Base-by-base conservation (phyloP, 2,797 vertebrate species). In the Pelobates cultripes region DNA sequence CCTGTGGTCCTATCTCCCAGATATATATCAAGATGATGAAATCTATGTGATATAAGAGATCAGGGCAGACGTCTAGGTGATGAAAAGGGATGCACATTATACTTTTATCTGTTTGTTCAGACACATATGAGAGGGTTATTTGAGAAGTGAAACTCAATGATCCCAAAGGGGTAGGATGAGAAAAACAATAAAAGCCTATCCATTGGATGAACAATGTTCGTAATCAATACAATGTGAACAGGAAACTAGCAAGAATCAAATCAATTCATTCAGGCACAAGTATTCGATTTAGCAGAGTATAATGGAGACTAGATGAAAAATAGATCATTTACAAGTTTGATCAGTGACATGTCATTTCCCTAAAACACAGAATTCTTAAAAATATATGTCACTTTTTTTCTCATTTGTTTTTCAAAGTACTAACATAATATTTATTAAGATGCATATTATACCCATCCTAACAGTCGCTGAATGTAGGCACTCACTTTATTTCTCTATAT, bases 141-240 rank as follows among this genome's bases (percentile, higher is more conserved):
- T n/a, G 70, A 78, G 76, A 78, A 42, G 1, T 3, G 28, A n/a
- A 74, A 40, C 40, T 74, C 75, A 69, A 40, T 47, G 70, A 83
- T 83, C 75, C 47, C 72, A 61, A 74, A 73, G 40, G 40, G 44
- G 44, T 70, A 82, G 61, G 61, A 72, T 41, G 63, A 70, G 69
- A 69, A 51, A 74, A 67, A 69, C 70, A 77, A 82, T 67, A 47
- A 68, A 69, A 45, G 42, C 70, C 28, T 12, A 66, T 77, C 69
- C 74, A 66, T 73, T 73, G 81, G 81, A 61, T 78, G 81, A 83
- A 76, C 70, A 78, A 69, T 70, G 73, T 82, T 74, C 42, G 81
- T 69, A 78, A 83, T 83, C 71, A 74, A 83, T 78, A 74, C 63
- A 82, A 57, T 17, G 70, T 7, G 70, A 77, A 78, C 63, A 61